Percentiles rank a stretch among this genome's conserved stretches.
These are phyloP conservation scores for Notamacropus eugenii DNA, from an alignment of 2,797 vertebrate species.

Conservation along the genomic window DNA sequence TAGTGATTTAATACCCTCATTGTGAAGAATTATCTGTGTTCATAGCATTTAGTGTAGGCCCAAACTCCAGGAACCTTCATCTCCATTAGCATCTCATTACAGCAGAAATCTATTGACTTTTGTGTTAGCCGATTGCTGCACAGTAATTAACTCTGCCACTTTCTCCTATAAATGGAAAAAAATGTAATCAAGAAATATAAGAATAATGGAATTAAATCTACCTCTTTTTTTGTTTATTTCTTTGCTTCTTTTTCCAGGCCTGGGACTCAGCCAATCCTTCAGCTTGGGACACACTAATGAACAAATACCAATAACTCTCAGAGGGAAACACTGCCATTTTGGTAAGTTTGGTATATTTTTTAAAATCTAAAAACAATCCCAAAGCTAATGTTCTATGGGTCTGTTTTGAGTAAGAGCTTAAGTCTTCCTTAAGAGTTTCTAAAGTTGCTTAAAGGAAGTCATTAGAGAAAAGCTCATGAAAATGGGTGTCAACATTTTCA, in stretches of 20 bases:
- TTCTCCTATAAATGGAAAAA: not conserved
- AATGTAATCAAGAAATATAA: not conserved
- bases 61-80: not conserved
- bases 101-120: not conserved
- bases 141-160: not conserved
- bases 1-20: not conserved
- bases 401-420: not conserved
- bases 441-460: not conserved
- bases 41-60: not conserved
- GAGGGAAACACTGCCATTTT: slow-evolving; percentile 8
- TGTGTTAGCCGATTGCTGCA: not conserved
- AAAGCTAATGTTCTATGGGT: not conserved
- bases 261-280: not conserved
- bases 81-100: not conserved
- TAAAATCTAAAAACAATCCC: not conserved
- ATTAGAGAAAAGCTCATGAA: not conserved
- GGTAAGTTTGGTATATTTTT: slow-evolving; percentile 51
- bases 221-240: not conserved
- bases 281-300: not conserved
- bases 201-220: not conserved
- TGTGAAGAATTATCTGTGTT: not conserved
- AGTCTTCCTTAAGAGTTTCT: not conserved
- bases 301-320: not conserved
- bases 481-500: not conserved
- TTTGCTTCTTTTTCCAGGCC: slow-evolving; percentile 46